phyloP scores from a whole-genome alignment of 2,797 vertebrate genomes.

The Otolemur crassicaudatus region DNA sequence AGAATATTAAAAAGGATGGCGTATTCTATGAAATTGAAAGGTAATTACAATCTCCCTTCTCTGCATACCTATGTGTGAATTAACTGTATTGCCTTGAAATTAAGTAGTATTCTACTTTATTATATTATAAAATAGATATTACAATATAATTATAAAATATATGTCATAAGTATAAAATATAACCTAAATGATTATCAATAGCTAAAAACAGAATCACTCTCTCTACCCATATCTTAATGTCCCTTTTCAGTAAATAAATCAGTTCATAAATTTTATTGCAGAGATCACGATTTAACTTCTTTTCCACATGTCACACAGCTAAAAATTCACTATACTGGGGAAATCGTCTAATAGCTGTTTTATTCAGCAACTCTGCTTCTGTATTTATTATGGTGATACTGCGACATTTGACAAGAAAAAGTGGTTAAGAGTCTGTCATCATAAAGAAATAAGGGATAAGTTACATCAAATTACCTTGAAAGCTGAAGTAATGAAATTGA shows the following conservation, averaged over 20 bases:
- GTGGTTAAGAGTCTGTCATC: not conserved
- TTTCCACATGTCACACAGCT: not conserved
- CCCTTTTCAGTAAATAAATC: not conserved
- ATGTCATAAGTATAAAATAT: not conserved
- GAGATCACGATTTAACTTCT: not conserved
- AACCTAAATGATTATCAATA: not conserved
- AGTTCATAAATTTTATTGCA: not conserved
- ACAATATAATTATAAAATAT: not conserved
- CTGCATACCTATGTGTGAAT: not conserved
- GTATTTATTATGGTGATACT: not conserved
- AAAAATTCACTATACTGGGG: not conserved
- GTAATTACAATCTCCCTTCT: not conserved
- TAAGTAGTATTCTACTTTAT: not conserved
- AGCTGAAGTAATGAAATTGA: not conserved
- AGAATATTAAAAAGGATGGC: not conserved
- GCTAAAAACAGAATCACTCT: not conserved
- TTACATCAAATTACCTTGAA: not conserved
- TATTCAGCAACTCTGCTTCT: not conserved
- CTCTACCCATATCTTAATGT: not conserved
- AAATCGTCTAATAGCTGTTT: not conserved
- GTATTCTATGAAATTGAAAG: not conserved
- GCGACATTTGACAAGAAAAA: conserved; percentile 10
- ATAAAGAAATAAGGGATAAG: conserved; percentile 11
- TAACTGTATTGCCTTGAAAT: not conserved
- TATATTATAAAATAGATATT: not conserved